Percentiles rank a stretch among this genome's conserved stretches.
Evolutionary conservation across 2,888 invertebrate genomes (phyloP).

Genomic region (Plagiodera versicolora): DNA sequence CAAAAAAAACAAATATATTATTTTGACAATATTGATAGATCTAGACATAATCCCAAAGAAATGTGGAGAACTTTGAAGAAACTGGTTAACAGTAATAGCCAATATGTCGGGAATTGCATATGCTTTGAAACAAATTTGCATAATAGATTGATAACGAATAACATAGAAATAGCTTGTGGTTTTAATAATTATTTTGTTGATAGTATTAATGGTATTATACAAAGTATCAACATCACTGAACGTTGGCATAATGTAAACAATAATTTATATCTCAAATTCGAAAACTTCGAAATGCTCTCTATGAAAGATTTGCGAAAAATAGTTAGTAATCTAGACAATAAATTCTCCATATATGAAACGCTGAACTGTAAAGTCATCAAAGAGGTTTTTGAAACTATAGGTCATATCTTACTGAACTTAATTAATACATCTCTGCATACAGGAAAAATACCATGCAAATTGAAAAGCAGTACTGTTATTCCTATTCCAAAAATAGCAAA

Average conservation of each 20-base stretch:
- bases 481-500: constrained; percentile 7
- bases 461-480: constrained; percentile 5
- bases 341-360: not conserved
- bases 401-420: not conserved
- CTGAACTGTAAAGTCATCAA: not conserved
- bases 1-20: constrained; percentile 4
- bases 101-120: not conserved
- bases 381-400: constrained; percentile 2
- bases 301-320: constrained; percentile 16
- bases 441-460: not conserved
- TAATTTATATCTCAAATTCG: not conserved
- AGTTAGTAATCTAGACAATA: not conserved
- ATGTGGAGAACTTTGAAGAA: constrained; percentile 3
- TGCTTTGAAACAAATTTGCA: too few species aligned
- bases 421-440: too few species aligned
- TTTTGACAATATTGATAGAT: constrained; percentile 6
- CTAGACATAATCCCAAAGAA: not conserved
- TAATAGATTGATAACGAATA: not conserved
- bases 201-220: constrained; percentile 2
- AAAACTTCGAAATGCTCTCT: constrained; percentile 13
- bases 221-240: not conserved
- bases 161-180: not conserved
- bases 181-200: not conserved
- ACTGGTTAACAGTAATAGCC: not conserved
- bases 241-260: constrained; percentile 7